These are phyloP conservation scores for Micromys minutus DNA, from an alignment of 2,113 vertebrate genomes.

Conservation along the genomic window DNA sequence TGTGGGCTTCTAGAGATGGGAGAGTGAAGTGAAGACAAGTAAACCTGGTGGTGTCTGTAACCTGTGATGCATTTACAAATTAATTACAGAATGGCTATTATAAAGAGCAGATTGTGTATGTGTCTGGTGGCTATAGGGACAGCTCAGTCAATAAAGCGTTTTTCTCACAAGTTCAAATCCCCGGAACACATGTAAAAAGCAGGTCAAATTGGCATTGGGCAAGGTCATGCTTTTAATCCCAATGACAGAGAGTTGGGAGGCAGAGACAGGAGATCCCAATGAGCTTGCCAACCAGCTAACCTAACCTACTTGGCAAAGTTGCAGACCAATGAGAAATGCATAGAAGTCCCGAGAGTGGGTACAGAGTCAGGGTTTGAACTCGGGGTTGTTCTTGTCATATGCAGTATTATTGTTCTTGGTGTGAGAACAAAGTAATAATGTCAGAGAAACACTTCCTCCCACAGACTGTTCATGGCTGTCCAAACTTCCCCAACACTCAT, in stretches of 20 bases:
- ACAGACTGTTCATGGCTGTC: neutral
- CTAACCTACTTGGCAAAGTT: neutral
- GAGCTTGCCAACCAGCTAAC: neutral
- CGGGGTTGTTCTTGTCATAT: neutral
- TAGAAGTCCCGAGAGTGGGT: neutral
- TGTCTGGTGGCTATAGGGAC: neutral
- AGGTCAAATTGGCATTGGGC: neutral
- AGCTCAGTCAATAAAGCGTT: neutral
- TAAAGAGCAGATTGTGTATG: conserved; percentile 59
- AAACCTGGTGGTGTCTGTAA: conserved; percentile 62
- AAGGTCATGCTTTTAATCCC: neutral
- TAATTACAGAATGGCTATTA: conserved; percentile 76
- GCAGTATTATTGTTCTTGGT: neutral
- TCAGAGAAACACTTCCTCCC: conserved; percentile 29
- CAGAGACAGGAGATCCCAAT: neutral
- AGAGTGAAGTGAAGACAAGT: conserved; percentile 95
- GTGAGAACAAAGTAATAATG: neutral
- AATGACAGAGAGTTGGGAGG: neutral
- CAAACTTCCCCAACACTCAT: conserved; percentile 28
- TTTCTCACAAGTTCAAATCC: neutral
- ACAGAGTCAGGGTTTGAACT: neutral
- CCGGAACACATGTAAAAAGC: neutral
- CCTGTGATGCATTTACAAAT: conserved; percentile 80
- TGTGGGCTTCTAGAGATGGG: conserved; percentile 95
- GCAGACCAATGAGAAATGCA: neutral